A percentile compares a stretch with the other conserved stretches of the same genome.
Evolutionary conservation across 2,888 invertebrate genomes (phyloP).

Genomic region (Busseola fusca): DNA sequence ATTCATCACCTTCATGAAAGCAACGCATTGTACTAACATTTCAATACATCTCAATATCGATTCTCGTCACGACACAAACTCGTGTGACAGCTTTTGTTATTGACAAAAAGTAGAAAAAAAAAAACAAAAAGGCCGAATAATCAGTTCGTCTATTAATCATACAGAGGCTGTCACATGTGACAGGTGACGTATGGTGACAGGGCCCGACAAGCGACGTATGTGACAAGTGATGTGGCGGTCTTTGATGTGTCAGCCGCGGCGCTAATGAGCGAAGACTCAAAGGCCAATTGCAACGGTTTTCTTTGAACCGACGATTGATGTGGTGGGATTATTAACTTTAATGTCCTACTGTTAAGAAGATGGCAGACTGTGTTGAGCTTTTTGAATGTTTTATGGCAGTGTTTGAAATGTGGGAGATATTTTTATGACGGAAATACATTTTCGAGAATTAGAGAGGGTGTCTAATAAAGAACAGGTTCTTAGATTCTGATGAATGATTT

Average conservation of each 20-base stretch:
- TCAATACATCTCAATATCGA: conserved; percentile 54
- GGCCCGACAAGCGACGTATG: conserved; percentile 73
- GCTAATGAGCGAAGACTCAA: conserved; percentile 77
- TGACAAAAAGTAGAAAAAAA: conserved; percentile 68
- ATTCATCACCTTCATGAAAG: conserved; percentile 22
- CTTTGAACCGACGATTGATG: conserved; percentile 68
- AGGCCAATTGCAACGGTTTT: conserved; percentile 68
- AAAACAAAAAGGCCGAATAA: conserved; percentile 68
- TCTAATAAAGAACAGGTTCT: conserved; percentile 14
- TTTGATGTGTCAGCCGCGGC: conserved; percentile 80
- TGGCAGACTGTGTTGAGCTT: conserved; percentile 49
- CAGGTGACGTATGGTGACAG: conserved; percentile 76
- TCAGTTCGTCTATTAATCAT: conserved; percentile 82
- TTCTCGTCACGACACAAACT: conserved; percentile 61
- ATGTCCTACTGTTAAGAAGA: conserved; percentile 63
- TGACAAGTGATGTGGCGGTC: conserved; percentile 72
- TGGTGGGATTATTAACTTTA: conserved; percentile 67
- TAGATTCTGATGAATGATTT: conserved; percentile 32
- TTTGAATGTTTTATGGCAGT: conserved; percentile 45
- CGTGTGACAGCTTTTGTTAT: conserved; percentile 75
- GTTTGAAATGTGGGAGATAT: conserved; percentile 42
- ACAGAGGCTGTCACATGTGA: conserved; percentile 66
- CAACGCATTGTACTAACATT: conserved; percentile 30
- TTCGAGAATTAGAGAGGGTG: conserved; percentile 25
- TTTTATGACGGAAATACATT: conserved; percentile 54